Conservation (phyloP, 2,797 vertebrate genomes). For the Muscicapa comitata region DNA sequence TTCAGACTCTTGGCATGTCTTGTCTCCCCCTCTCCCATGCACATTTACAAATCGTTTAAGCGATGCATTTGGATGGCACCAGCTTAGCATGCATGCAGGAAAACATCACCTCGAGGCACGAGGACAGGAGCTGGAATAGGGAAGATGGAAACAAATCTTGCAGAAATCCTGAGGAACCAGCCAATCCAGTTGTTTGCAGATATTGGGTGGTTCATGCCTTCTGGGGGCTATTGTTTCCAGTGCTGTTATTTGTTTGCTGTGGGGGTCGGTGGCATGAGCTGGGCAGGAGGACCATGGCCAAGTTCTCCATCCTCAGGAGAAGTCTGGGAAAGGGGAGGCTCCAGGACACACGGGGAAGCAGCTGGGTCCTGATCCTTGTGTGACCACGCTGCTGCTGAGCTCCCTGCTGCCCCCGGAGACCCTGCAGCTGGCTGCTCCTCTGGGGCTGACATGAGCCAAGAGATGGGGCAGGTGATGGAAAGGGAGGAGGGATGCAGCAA, state of each 20-base stretch:
- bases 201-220: conserved; percentile 48
- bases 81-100: not conserved
- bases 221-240: conserved; percentile 20
- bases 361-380: fast-evolving
- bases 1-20: not conserved
- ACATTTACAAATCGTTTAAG: not conserved
- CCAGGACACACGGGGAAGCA: not conserved
- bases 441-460: not conserved
- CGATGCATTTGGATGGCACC: not conserved
- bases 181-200: conserved; percentile 19
- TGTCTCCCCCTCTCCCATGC: not conserved
- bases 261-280: not conserved
- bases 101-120: not conserved
- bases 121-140: not conserved
- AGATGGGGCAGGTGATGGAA: not conserved
- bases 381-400: not conserved
- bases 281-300: not conserved
- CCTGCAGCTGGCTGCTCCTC: not conserved
- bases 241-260: not conserved
- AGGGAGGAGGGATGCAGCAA: not conserved
- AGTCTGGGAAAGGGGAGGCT: not conserved
- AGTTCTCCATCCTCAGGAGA: not conserved
- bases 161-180: not conserved
- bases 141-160: conserved; percentile 31
- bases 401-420: not conserved